phyloP scores from a whole-genome alignment of 2,113 vertebrate species.

The Lipophrys pholis region DNA sequence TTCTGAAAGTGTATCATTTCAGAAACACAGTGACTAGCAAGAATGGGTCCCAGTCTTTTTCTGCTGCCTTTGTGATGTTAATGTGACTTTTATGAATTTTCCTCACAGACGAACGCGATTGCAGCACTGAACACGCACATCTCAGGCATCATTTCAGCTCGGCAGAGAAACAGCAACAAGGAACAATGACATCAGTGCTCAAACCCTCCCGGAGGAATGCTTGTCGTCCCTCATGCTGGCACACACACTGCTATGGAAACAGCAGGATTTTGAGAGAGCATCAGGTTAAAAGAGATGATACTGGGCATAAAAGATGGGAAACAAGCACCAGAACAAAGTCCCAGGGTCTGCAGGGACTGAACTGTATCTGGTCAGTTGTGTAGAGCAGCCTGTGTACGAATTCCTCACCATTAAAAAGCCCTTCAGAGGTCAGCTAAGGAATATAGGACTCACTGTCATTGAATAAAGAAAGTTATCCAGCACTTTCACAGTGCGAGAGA shows the following conservation, averaged over 20 bases:
- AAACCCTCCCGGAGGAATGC: slow-evolving; percentile 68
- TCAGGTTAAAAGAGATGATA: slow-evolving; percentile 49
- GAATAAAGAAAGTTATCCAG: slow-evolving; percentile 22
- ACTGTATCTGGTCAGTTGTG: slow-evolving; percentile 38
- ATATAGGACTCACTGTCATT: slow-evolving; percentile 31
- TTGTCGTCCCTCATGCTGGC: slow-evolving; percentile 64
- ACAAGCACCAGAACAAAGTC: slow-evolving; percentile 53
- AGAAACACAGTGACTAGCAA: not conserved
- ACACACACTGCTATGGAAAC: slow-evolving; percentile 74
- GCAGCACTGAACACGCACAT: slow-evolving; percentile 29
- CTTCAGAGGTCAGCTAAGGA: slow-evolving; percentile 54
- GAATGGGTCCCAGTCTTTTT: not conserved
- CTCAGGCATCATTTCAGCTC: slow-evolving; percentile 45
- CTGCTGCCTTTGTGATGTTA: slow-evolving; percentile 1
- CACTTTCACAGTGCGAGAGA: slow-evolving; percentile 29
- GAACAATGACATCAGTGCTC: slow-evolving; percentile 75
- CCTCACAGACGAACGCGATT: slow-evolving; percentile 18
- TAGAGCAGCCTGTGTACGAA: slow-evolving; percentile 25
- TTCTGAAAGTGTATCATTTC: slow-evolving; percentile 4
- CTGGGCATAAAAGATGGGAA: slow-evolving; percentile 25
- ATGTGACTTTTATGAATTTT: slow-evolving; percentile 8
- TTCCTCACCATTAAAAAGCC: slow-evolving; percentile 37
- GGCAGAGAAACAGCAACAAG: slow-evolving; percentile 55
- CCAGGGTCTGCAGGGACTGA: slow-evolving; percentile 32
- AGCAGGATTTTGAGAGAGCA: slow-evolving; percentile 48